Evolutionary conservation across 2,113 vertebrate genomes (phyloP).

Genomic region (Pterocles gutturalis): DNA sequence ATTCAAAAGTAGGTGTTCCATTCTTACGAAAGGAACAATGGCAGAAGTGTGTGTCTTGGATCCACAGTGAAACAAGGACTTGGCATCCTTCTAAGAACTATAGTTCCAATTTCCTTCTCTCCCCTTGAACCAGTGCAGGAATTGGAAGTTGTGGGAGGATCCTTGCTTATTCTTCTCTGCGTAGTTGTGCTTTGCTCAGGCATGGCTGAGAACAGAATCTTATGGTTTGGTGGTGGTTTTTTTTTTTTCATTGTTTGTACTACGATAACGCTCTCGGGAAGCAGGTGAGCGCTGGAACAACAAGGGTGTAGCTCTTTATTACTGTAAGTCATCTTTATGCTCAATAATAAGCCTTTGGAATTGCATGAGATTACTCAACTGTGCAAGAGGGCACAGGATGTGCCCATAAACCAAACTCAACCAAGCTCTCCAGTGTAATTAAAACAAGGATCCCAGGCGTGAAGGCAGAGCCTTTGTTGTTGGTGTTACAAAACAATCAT

Average conservation of each 20-base stretch:
- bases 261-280: neutral
- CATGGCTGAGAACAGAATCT: neutral
- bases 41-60: neutral
- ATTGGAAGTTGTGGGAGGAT: neutral
- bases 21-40: neutral
- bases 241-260: constrained; percentile 19
- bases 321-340: neutral
- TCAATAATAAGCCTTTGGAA: constrained; percentile 21
- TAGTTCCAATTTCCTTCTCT: neutral
- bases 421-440: neutral
- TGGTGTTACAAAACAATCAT: neutral
- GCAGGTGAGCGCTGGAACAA: constrained; percentile 43
- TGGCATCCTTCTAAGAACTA: neutral
- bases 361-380: constrained; percentile 18
- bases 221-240: too few relatives aligned
- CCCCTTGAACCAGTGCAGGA: neutral
- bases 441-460: neutral
- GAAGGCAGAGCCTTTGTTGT: neutral
- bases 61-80: neutral
- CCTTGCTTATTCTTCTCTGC: neutral
- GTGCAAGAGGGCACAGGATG: constrained; percentile 11
- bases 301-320: constrained; percentile 50
- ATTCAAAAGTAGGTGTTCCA: neutral
- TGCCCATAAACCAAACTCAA: constrained; percentile 16
- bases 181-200: neutral